A percentile compares a stretch with the other conserved stretches of the same genome.
Evolutionary conservation across 2,797 vertebrate genomes (phyloP).

Genomic region (Eleutherodactylus coqui): DNA sequence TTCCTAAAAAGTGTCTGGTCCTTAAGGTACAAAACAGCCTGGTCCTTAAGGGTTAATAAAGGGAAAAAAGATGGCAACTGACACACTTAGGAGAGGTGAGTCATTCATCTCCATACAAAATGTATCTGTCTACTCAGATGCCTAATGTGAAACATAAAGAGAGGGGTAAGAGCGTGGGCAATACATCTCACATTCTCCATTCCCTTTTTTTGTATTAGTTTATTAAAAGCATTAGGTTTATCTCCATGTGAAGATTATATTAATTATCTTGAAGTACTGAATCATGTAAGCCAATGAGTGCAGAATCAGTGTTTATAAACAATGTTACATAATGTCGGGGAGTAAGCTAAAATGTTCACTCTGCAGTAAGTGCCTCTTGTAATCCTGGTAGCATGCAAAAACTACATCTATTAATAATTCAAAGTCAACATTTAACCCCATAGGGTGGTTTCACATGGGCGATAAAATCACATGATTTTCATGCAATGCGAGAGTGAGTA

Average conservation of each 20-base stretch:
- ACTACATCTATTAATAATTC: too few species aligned
- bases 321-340: background rate
- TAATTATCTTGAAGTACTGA: constrained; percentile 16
- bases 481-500: too few species aligned
- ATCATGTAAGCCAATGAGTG: background rate
- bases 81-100: too few species aligned
- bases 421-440: too few species aligned
- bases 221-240: background rate
- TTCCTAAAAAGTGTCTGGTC: too few species aligned
- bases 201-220: background rate
- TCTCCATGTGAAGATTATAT: background rate
- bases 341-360: background rate
- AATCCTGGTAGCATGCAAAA: background rate
- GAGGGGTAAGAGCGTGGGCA: background rate
- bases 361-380: too few species aligned
- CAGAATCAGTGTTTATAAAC: background rate
- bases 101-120: too few species aligned
- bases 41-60: too few species aligned
- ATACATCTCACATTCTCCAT: background rate
- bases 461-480: too few species aligned
- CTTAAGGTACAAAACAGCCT: too few species aligned
- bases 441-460: too few species aligned
- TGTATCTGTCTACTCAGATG: background rate
- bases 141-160: background rate
- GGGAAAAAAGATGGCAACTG: too few species aligned